A percentile compares a stretch with the other conserved stretches of the same genome.
Conservation (phyloP, 2,113 vertebrate species). For the Heterotilapia buettikoferi region DNA sequence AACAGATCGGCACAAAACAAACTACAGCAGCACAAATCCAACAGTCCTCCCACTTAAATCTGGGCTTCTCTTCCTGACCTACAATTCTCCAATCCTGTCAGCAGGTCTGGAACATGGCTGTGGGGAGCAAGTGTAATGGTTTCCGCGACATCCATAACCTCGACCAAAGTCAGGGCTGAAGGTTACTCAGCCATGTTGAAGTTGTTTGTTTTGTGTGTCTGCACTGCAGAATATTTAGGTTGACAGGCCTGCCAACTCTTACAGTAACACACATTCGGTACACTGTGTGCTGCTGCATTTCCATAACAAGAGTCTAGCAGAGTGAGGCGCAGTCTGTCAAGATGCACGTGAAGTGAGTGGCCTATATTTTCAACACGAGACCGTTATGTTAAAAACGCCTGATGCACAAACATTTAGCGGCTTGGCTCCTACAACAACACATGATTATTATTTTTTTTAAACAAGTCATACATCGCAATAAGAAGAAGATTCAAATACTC, state of each 20-base stretch:
- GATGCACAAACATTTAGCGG: neutral
- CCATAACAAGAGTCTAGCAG: neutral
- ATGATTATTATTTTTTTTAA: neutral
- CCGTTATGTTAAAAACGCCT: neutral
- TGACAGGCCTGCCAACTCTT: slow-evolving; percentile 18
- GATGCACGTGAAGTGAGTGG: neutral
- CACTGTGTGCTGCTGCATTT: slow-evolving; percentile 30
- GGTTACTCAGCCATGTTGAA: slow-evolving; percentile 32
- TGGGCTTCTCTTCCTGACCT: slow-evolving; percentile 17
- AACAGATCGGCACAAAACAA: neutral
- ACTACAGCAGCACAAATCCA: neutral
- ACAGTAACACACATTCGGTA: slow-evolving; percentile 27
- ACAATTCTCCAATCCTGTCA: neutral
- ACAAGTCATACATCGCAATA: neutral
- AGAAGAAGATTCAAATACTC: neutral
- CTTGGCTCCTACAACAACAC: neutral
- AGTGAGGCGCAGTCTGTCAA: neutral
- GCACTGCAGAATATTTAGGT: slow-evolving; percentile 54
- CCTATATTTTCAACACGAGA: neutral
- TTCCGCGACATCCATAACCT: neutral
- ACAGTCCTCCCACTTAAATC: neutral
- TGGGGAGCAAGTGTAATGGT: neutral
- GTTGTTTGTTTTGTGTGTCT: neutral
- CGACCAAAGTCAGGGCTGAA: neutral
- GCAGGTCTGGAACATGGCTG: neutral